Base-by-base conservation (phyloP, 2,888 invertebrate genomes). In the Agriopis leucophaearia region DNA sequence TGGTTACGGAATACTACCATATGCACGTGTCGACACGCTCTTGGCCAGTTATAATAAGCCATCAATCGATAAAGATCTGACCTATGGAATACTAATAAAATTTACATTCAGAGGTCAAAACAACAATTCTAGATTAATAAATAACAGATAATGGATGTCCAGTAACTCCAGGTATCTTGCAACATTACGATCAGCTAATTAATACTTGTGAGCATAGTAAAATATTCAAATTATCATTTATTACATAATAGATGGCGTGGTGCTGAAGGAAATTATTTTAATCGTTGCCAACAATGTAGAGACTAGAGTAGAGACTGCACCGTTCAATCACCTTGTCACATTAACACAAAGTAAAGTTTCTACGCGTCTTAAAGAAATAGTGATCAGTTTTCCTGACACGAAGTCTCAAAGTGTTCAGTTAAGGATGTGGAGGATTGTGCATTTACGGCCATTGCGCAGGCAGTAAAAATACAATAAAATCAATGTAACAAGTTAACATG, bases 401-500 rank as follows among this genome's bases (percentile, higher is more conserved):
- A 15, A 45, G 66, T 50, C 9, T 12, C 5, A 51, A 60, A 62
- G 7, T 12, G 42, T 54, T 1, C 13, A 52, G n/a, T 62, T 58
- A 13, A 40, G 18, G 40, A 45, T 51, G 45, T 36, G 15, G 13
- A 38, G 42, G 61, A 61, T 66, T 61, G 66, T 48, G 55, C 58
- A 69, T 79, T 79, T 78, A 78, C 73, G 57, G 70, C 64, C 56
- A 70, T 67, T 66, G 67, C 66, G 72, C 57, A 50, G 62, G 68
- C 69, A 76, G 78, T 86, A 84, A 86, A 84, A 79, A 66, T 52
- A 74, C 72, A 78, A 83, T 85, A 84, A 84, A 84, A 81, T 81
- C 77, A 79, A 75, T 78, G 73, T 76, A 76, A 78, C 77, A 72
- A 74, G 72, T 72, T 74, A 66, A 64, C 58, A 70, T 66, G 64